Evolutionary conservation across 1,140 invertebrate genomes (phyloP), one percentile per base, ranked within the genome.

Genomic region (Penaeus indicus): DNA sequence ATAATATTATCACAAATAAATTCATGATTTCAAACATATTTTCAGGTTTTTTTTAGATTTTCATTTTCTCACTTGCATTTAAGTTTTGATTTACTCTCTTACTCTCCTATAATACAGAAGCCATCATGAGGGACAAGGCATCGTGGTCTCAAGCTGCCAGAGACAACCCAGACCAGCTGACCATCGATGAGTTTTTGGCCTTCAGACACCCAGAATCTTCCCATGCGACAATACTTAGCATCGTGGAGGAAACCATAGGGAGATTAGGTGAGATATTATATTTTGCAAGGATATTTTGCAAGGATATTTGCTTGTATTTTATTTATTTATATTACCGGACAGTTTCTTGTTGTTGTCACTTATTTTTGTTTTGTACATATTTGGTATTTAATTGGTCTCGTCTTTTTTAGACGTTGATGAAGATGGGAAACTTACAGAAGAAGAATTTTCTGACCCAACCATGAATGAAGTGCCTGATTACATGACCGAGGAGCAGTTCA

Each of bases 161-260:
- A 62, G 69, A 84, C 47, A 78, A 88, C 27, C 86, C 86, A 21
- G 86, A 88, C 0, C 86, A 88, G 22, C 79, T 88, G 38, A 79
- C 86, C 32, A 83, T 88, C 54, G 86, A 88, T 60, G 86, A 88
- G 21, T 88, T 88, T 63, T 78, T 88, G 38, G 86, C 86, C 16
- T 88, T 88, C 32, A 88, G 86, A 63, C 86, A 88, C 64, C 86
- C 86, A 64, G 86, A 88, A 75, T 88, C 86, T n/a, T 88, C 86
- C 1, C 86, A 88, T 60, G 86, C 86, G 62, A 88, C 86, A 19
- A 88, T 88, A 32, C 47, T 88, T 32, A 84, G 27, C 27, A 88
- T 88, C 67, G 86, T 88, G 64, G 86, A 88, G 42, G 86, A 88
- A 84, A 88, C 81, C 21, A 83, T 88, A 27, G 81, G 42, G 16